Percentiles rank a stretch among this genome's conserved stretches.
Evolutionary conservation across 2,797 vertebrate genomes (phyloP).

Genomic region (Myiotriccus ornatus): DNA sequence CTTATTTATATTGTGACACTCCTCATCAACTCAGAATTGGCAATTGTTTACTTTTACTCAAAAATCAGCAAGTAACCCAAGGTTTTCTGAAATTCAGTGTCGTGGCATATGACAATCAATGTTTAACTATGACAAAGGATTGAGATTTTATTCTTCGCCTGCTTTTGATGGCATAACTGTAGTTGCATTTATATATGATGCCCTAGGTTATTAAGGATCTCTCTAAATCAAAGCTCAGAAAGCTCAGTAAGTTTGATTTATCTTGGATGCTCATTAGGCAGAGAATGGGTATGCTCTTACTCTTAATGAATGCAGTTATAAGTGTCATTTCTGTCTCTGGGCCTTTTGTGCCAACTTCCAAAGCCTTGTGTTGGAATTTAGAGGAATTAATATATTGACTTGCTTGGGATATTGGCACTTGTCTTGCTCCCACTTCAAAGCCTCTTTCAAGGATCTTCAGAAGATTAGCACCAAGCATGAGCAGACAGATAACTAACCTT

Average conservation of each 20-base stretch:
- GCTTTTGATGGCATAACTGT: background rate
- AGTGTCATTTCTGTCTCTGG: background rate
- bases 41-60: background rate
- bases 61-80: background rate
- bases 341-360: background rate
- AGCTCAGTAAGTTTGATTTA: background rate
- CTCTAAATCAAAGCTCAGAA: background rate
- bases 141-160: background rate
- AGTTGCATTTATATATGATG: background rate
- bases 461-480: background rate
- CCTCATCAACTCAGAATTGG: background rate
- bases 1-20: background rate
- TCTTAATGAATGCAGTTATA: background rate
- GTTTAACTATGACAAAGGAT: background rate
- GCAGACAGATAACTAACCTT: background rate
- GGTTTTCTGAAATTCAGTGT: background rate
- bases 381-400: background rate
- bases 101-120: background rate
- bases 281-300: background rate
- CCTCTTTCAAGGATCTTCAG: background rate
- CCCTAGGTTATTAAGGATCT: background rate
- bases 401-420: background rate
- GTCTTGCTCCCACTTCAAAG: background rate
- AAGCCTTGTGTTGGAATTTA: background rate
- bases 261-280: background rate